Base-by-base conservation (phyloP, 2,888 invertebrate species). In the Tyria jacobaeae region DNA sequence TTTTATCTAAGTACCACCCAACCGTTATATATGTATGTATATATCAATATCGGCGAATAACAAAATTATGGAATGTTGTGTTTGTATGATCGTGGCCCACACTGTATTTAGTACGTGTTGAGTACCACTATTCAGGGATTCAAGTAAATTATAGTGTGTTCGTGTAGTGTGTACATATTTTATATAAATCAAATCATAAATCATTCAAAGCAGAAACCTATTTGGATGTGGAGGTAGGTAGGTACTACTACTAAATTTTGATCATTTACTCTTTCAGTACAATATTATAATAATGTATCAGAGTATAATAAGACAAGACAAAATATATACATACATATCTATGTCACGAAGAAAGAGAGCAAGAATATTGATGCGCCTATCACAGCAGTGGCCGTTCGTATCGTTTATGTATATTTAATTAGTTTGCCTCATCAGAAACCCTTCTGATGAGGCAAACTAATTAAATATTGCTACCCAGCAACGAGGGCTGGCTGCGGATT, bases 11-110 rank as follows among this genome's bases (percentile, higher is more conserved):
- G 54, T 60, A 61, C 50, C 44, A 44, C 60, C 67, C 71, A 3
- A 70, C 62, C 63, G 73, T 70, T 64, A 47, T n/a, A n/a, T n/a
- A n/a, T n/a, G n/a, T n/a, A n/a, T n/a, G n/a, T n/a, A n/a, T n/a
- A n/a, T 31, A 34, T 54, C 27, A 64, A 63, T 51, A 57, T 65
- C 50, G 39, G 60, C 49, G 49, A 39, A n/a, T 41, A 64, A 70
- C 69, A 63, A 74, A 70, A 67, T 68, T 60, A 64, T 66, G 54
- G 57, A 70, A 76, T 64, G 55, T 50, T 64, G 39, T 65, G 55
- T 65, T 58, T 64, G 57, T 47, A 66, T 52, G 52, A 47, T 31
- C 55, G 62, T 62, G 64, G 49, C 62, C 64, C 55, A 68, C 41
- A 52, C 15, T 17, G 14, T 70, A 53, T 57, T 57, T 34, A 61